A percentile compares a stretch with the other conserved stretches of the same genome.
Evolutionary conservation across 2,113 vertebrate genomes (phyloP).

Genomic region (Lonchura striata): DNA sequence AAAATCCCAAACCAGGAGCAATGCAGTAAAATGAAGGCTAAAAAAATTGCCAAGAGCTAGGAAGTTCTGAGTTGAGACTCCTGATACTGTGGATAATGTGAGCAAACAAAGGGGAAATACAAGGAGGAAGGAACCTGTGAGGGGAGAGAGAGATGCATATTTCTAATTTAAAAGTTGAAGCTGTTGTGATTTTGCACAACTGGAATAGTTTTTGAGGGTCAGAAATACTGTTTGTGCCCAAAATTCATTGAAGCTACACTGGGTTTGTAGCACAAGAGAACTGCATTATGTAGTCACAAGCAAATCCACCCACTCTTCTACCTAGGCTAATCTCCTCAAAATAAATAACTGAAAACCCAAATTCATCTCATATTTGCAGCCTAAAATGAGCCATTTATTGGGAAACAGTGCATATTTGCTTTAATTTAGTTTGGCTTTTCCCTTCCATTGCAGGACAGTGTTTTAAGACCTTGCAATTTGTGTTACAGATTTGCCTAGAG

Average conservation of each 20-base stretch:
- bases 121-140: background rate
- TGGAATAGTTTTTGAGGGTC: background rate
- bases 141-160: background rate
- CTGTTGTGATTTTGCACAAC: background rate
- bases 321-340: background rate
- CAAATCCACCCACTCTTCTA: background rate
- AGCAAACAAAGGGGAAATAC: background rate
- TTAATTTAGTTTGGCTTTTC: background rate
- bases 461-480: background rate
- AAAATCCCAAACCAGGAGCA: background rate
- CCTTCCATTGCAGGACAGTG: background rate
- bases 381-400: background rate
- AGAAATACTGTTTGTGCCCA: background rate
- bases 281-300: background rate
- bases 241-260: background rate
- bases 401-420: background rate
- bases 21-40: background rate
- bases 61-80: background rate
- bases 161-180: background rate
- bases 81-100: background rate
- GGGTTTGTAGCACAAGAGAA: background rate
- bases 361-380: background rate
- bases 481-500: background rate
- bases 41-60: background rate
- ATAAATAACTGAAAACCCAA: background rate